Conservation (phyloP, 2,888 invertebrate genomes). For the Platycheirus albimanus region DNA sequence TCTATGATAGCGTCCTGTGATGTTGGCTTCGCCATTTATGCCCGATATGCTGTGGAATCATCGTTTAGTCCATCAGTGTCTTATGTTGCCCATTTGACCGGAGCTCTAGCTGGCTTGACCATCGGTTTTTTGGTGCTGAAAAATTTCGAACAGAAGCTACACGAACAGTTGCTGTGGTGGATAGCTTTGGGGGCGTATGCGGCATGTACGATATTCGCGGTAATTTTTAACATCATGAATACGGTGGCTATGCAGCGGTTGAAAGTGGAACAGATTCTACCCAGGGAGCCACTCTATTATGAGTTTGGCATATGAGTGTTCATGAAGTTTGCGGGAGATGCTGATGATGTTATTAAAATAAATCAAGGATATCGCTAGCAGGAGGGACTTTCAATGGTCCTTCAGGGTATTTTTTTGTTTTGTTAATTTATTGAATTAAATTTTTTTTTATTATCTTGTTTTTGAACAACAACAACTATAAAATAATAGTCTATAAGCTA, state of each 20-base stretch:
- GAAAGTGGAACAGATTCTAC: slow-evolving; percentile 79
- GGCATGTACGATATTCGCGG: slow-evolving; percentile 95
- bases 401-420: slow-evolving; percentile 8
- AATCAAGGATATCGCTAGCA: slow-evolving; percentile 24
- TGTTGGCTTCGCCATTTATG: slow-evolving; percentile 97
- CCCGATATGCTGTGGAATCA: slow-evolving; percentile 90
- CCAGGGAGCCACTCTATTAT: slow-evolving; percentile 80
- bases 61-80: slow-evolving; percentile 89
- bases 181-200: slow-evolving; percentile 96
- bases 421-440: not conserved
- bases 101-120: slow-evolving; percentile 96
- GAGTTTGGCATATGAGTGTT: slow-evolving; percentile 79
- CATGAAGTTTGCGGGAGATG: not conserved
- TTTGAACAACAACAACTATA: not conserved
- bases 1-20: slow-evolving; percentile 89
- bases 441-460: not conserved
- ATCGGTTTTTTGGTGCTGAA: slow-evolving; percentile 96
- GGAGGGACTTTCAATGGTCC: no score
- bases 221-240: slow-evolving; percentile 95
- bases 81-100: slow-evolving; percentile 97
- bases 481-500: slow-evolving; percentile 38
- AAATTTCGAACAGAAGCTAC: slow-evolving; percentile 97
- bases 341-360: slow-evolving; percentile 29
- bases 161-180: slow-evolving; percentile 98
- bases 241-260: slow-evolving; percentile 82